These are phyloP conservation scores for Synergus laeviventris DNA, from an alignment of 2,888 invertebrate species.

Conservation along the genomic window DNA sequence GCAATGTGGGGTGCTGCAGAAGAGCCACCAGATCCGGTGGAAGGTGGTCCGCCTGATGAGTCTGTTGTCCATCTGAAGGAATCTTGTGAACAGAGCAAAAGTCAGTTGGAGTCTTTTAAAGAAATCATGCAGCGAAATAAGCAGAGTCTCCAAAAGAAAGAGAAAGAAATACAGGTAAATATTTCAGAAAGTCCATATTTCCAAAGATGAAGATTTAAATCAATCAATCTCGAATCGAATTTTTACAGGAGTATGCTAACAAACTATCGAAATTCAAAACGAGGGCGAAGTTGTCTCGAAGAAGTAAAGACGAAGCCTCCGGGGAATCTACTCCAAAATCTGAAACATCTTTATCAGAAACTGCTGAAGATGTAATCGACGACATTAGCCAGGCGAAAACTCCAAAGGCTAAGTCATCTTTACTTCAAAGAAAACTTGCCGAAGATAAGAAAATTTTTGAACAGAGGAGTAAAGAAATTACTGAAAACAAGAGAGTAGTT, in stretches of 20 bases:
- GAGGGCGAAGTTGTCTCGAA: slow-evolving; percentile 69
- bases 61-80: slow-evolving; percentile 58
- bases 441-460: slow-evolving; percentile 75
- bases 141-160: slow-evolving; percentile 70
- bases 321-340: slow-evolving; percentile 60
- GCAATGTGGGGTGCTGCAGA: slow-evolving; percentile 70
- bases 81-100: slow-evolving; percentile 66
- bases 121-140: slow-evolving; percentile 71
- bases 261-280: slow-evolving; percentile 75
- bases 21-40: slow-evolving; percentile 66
- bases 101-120: slow-evolving; percentile 68
- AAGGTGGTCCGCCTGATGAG: slow-evolving; percentile 60
- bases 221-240: not conserved
- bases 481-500: slow-evolving; percentile 72
- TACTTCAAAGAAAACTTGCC: slow-evolving; percentile 72
- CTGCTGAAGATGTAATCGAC: slow-evolving; percentile 60
- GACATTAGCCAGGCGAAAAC: slow-evolving; percentile 71
- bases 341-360: slow-evolving; percentile 54
- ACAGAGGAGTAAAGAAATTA: slow-evolving; percentile 72
- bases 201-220: not conserved
- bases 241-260: slow-evolving; percentile 73
- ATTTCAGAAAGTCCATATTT: not conserved
- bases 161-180: slow-evolving; percentile 72
- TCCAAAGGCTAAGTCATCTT: slow-evolving; percentile 71
- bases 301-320: slow-evolving; percentile 63